Base-by-base conservation (phyloP, 1,140 invertebrate genomes). In the Anagrus nilaparvatae region DNA sequence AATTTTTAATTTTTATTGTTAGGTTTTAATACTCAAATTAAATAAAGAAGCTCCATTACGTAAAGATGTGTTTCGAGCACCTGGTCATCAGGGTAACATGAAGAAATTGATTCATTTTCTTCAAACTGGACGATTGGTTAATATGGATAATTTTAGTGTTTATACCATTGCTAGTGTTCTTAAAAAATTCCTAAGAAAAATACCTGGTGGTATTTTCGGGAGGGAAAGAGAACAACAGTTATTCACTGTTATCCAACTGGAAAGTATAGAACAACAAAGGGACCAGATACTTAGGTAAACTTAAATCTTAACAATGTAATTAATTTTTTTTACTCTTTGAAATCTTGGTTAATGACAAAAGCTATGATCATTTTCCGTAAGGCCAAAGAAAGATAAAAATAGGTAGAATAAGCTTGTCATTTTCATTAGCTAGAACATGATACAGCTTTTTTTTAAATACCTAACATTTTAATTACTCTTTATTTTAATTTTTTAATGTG, bases 101-200 rank as follows among this genome's bases (percentile, higher is more conserved):
- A 93, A 96, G 60, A 94, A 95, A 61, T 76, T 98, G 1, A 91
- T 94, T 47, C 91, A 97, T 63, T 93, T 96, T 56, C 74, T 87
- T 45, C 89, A 95, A 65, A 87, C 92, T 50, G 95, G 95, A 10
- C 78, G 92, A 45, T 76, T 96, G 48, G 88, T 97, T n/a, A 97
- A 97, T 63, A 94, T 96, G 56, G 87, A 93, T 56, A 93, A 96
- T 63, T 97, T 94, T 63, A 95, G 89, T 49, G 92, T 97, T 39
- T 95, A 98, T 69, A 98, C 95, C 27, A 93, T 98, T 57, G 94
- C 95, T 18, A 96, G 92, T 66, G 94, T 98, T 25, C 73, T 97
- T 21, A 99, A 98, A 69, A 89, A 90, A 71, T 99, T 98, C 71
- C 74, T 97, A n/a, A 78, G 94, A 42, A 96, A 97, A 75, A 81